Evolutionary conservation across 2,888 invertebrate genomes (phyloP), one percentile per base, ranked within the genome.

Genomic region (Linnaemya vulpina): DNA sequence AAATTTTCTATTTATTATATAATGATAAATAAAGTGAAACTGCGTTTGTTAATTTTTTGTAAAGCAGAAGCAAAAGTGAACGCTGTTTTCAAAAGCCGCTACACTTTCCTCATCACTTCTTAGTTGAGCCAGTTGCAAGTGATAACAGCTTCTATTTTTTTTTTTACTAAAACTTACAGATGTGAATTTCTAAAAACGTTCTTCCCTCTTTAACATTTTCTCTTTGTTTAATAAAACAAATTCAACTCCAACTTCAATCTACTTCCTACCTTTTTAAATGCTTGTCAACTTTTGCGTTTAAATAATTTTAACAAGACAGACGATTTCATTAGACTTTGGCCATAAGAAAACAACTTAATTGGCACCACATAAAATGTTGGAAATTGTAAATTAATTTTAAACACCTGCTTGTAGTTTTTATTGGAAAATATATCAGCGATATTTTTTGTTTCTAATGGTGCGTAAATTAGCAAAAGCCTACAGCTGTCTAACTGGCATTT

Each of bases 401-500:
- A 70, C 78, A 78, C 70, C 78, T 78, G 78, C 75, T 30, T 70
- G 55, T 55, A 22, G 35, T 55, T 30, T 46, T 22, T 62, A 62
- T 35, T 62, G 25, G 30, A 67, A 65, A 65, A 76, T 65, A 65
- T 40, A 11, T 53, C 17, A 35, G 60, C 22, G 3, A 43, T 5
- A n/a, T 63, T 53, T 53, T n/a, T n/a, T n/a, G 22, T 22, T n/a
- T 22, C 22, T 17, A 80, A 51, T 67, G 58, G 67, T 80, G 80
- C 80, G 74, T 74, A 80, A 80, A 74, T 82, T 70, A 63, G 8
- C 49, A 62, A 75, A 82, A 71, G 71, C 82, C 82, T 55, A 71
- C 70, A 70, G 70, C 81, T 63, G 62, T 46, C 60, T 15, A 40
- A 5, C 49, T 40, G 60, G 30, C 62, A 53, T 51, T 25, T 77